Percentiles rank a stretch among this genome's conserved stretches.
Evolutionary conservation across 1,140 invertebrate genomes (phyloP).

Genomic region (Hyphantria cunea): DNA sequence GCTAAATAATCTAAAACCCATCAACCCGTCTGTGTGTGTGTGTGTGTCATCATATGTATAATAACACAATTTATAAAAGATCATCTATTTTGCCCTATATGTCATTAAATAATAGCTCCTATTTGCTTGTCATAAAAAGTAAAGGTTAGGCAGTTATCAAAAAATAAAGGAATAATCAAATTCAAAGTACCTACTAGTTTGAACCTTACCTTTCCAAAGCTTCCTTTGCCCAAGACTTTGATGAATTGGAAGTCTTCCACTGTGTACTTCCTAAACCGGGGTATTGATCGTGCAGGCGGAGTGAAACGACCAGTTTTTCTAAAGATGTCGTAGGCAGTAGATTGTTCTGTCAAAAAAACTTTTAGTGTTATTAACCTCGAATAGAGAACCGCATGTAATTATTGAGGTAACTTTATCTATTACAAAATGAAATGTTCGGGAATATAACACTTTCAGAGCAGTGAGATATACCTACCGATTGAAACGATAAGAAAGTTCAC

Average conservation of each 20-base stretch:
- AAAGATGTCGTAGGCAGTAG: slow-evolving; percentile 85
- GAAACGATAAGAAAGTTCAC: background rate
- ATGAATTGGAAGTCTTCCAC: slow-evolving; percentile 96
- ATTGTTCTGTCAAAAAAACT: slow-evolving; percentile 67
- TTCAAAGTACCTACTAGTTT: too few relatives aligned
- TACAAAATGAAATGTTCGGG: slow-evolving; percentile 2
- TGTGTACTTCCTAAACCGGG: slow-evolving; percentile 93
- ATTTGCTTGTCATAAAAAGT: too few relatives aligned
- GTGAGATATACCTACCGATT: slow-evolving; percentile 11
- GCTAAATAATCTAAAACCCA: too few relatives aligned
- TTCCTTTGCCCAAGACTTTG: slow-evolving; percentile 97
- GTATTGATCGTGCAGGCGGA: slow-evolving; percentile 91
- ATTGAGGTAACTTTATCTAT: background rate
- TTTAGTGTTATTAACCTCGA: too few relatives aligned
- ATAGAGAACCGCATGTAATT: slow-evolving; percentile 5
- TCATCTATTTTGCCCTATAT: too few relatives aligned
- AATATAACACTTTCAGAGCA: background rate
- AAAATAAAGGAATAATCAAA: too few relatives aligned
- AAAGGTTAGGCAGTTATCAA: too few relatives aligned
- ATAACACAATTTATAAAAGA: too few relatives aligned
- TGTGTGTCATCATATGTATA: too few relatives aligned
- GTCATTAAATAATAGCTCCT: too few relatives aligned
- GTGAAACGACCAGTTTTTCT: slow-evolving; percentile 89
- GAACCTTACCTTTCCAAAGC: slow-evolving; percentile 94
- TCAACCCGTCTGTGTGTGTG: too few relatives aligned